Evolutionary conservation across 2,113 vertebrate species (phyloP).

Genomic region (Channa maculata): DNA sequence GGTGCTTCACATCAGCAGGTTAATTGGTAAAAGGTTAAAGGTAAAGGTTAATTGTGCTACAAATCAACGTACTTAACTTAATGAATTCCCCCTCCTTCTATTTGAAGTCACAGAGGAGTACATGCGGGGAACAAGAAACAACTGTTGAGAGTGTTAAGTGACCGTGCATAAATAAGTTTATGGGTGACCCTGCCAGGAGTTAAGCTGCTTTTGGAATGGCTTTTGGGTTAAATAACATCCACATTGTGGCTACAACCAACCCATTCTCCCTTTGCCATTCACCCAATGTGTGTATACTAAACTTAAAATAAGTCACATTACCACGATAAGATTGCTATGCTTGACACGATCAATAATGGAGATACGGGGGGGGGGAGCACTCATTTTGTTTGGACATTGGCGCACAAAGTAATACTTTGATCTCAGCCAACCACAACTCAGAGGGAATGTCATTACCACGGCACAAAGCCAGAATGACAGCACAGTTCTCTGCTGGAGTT

Average conservation of each 20-base stretch:
- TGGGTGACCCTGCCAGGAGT: constrained; percentile 10
- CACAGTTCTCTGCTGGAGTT: constrained; percentile 55
- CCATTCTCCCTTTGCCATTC: not conserved
- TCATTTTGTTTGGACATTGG: constrained; percentile 26
- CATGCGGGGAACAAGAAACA: constrained; percentile 16
- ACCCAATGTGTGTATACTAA: no score
- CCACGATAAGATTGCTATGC: not conserved
- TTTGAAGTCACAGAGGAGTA: not conserved
- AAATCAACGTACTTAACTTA: not conserved
- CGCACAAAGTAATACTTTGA: constrained; percentile 24
- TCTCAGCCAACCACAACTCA: constrained; percentile 31
- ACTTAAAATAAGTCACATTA: not conserved
- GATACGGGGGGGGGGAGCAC: not conserved
- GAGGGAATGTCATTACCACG: constrained; percentile 48
- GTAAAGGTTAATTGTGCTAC: not conserved
- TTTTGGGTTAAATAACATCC: not conserved
- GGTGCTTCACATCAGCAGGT: no score
- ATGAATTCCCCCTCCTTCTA: constrained; percentile 4
- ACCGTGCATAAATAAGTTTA: constrained; percentile 30
- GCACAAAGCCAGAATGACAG: constrained; percentile 45
- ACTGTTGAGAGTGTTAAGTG: constrained; percentile 25
- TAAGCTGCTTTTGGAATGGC: constrained; percentile 16
- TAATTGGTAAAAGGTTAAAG: no score
- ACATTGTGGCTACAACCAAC: constrained; percentile 9
- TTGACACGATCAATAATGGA: constrained; percentile 21